A percentile compares a stretch with the other conserved stretches of the same genome.
phyloP scores from a whole-genome alignment of 2,113 vertebrate genomes.

The Oncorhynchus clarkii region DNA sequence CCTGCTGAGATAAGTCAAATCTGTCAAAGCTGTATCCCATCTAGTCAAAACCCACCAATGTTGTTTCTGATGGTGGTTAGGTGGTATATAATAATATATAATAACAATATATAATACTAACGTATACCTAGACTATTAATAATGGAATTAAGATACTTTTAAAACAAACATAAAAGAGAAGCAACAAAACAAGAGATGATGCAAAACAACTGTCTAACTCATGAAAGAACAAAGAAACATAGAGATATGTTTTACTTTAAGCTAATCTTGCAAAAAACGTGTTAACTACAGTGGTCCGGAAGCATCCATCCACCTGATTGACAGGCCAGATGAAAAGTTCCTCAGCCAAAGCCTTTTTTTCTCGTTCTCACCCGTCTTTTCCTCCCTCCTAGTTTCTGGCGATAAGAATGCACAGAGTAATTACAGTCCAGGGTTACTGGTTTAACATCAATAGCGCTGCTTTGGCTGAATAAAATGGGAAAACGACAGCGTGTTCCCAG shows the following conservation, averaged over 20 bases:
- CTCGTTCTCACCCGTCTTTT: neutral
- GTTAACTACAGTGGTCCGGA: neutral
- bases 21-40: too few relatives aligned
- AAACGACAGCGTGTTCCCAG: constrained; percentile 43
- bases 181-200: neutral
- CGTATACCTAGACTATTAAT: too few relatives aligned
- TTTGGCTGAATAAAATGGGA: constrained; percentile 40
- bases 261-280: too few relatives aligned
- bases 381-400: constrained; percentile 24
- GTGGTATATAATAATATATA: too few relatives aligned
- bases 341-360: constrained; percentile 5
- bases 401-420: constrained; percentile 42
- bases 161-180: neutral
- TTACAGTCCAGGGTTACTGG: constrained; percentile 37
- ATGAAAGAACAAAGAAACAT: neutral
- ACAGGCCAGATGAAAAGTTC: constrained; percentile 22
- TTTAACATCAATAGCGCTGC: constrained; percentile 51
- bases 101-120: too few relatives aligned
- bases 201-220: neutral
- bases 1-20: too few relatives aligned
- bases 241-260: neutral
- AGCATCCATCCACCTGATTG: constrained; percentile 28
- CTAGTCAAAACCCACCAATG: too few relatives aligned
- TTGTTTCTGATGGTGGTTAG: too few relatives aligned
- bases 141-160: too few relatives aligned